A percentile compares a stretch with the other conserved stretches of the same genome.
Conservation (phyloP, 2,797 vertebrate genomes). For the Phoeniculus purpureus region DNA sequence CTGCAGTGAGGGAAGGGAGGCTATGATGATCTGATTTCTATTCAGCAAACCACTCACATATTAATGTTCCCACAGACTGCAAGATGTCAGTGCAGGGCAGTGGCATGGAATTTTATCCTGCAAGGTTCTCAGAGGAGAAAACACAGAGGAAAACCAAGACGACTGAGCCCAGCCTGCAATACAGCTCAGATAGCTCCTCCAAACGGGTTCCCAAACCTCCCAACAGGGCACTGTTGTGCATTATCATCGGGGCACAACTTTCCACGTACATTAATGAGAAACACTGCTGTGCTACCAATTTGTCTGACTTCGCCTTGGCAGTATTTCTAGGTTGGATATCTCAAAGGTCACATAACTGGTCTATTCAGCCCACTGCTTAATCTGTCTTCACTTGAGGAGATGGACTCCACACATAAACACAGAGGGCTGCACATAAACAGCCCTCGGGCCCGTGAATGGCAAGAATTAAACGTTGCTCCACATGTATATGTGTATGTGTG, state of each 20-base stretch:
- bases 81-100: neutral
- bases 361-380: constrained; percentile 64
- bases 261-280: constrained; percentile 65
- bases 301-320: constrained; percentile 67
- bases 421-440: constrained; percentile 37
- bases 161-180: neutral
- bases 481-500: neutral
- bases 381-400: constrained; percentile 71
- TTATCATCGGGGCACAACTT: constrained; percentile 66
- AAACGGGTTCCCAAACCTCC: constrained; percentile 50
- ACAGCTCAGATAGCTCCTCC: neutral
- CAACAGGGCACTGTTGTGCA: constrained; percentile 50
- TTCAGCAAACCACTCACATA: neutral
- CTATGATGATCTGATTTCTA: neutral
- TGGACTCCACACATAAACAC: constrained; percentile 56
- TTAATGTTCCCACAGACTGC: neutral
- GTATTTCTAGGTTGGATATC: constrained; percentile 54
- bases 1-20: neutral
- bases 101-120: neutral
- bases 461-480: constrained; percentile 9
- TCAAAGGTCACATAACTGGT: constrained; percentile 62
- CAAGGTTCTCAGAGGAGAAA: neutral
- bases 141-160: neutral
- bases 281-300: constrained; percentile 71
- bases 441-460: neutral